phyloP scores from a whole-genome alignment of 2,113 vertebrate genomes.

The Carassius gibelio region DNA sequence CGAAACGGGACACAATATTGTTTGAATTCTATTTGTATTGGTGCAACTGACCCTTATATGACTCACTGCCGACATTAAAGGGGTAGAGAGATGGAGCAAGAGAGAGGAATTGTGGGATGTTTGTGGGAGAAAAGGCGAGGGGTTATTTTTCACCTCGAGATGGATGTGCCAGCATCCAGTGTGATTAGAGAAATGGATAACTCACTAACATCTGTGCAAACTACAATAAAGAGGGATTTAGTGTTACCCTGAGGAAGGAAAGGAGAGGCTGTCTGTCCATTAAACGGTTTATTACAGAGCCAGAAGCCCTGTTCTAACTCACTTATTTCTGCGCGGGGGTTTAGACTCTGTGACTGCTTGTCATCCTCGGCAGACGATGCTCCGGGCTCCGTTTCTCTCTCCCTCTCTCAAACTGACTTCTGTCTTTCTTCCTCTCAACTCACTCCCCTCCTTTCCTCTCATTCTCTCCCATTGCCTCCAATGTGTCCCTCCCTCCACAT shows the following conservation, averaged over 20 bases:
- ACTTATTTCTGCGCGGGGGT: constrained; percentile 89
- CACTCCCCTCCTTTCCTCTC: constrained; percentile 28
- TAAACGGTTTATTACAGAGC: constrained; percentile 99
- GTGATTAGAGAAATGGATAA: constrained; percentile 97
- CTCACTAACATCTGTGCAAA: constrained; percentile 98
- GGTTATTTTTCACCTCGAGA: constrained; percentile 88
- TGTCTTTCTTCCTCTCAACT: constrained; percentile 50
- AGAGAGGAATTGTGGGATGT: constrained; percentile 63
- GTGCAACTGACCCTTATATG: constrained; percentile 87
- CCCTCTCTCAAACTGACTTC: constrained; percentile 43
- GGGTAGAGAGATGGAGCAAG: constrained; percentile 40
- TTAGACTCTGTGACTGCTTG: constrained; percentile 87
- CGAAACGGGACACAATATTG: constrained; percentile 87
- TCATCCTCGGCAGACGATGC: constrained; percentile 89
- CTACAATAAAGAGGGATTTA: constrained; percentile 99
- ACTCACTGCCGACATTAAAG: constrained; percentile 83
- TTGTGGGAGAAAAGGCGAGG: constrained; percentile 65
- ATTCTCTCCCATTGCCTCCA: constrained; percentile 31
- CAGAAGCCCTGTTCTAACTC: constrained; percentile 97
- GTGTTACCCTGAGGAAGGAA: constrained; percentile 95
- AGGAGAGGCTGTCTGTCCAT: constrained; percentile 97
- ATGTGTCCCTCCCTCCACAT: constrained; percentile 7
- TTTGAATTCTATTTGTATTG: constrained; percentile 94
- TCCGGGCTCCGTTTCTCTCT: constrained; percentile 70
- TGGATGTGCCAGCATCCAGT: constrained; percentile 91